Evolutionary conservation across 2,113 vertebrate species (phyloP), one percentile per base, ranked within the genome.

Genomic region (Morone saxatilis): DNA sequence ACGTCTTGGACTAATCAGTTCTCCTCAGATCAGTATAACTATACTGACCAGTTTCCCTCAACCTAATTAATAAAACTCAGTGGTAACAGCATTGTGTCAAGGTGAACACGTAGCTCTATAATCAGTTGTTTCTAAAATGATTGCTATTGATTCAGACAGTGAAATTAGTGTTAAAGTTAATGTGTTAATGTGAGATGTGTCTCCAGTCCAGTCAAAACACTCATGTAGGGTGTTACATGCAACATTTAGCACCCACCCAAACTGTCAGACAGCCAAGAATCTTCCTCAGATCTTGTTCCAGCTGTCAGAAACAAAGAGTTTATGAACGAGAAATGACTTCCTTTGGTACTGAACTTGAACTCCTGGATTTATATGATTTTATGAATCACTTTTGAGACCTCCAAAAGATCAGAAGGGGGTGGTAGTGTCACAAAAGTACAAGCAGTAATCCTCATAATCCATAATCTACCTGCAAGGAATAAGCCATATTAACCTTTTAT

Each of bases 361-460:
- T 45, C 4, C 41, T 63, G 41, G 36, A 45, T 67, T 72, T 5
- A 53, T 11, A 22, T 6, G 16, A 6, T 17, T 62, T 43, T n/a
- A 74, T 69, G 67, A 69, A 47, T 63, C 9, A 45, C 50, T n/a
- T 73, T 2, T 48, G 25, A 80, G 14, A 60, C 72, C 40, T 69
- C 41, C 17, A 57, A 59, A 77, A 57, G 10, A 77, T 68, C 43
- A 45, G 31, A 25, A 48, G 38, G n/a, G 6, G 48, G 31, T 74
- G 47, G 60, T 47, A 20, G 16, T 77, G 76, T 72, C 62, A n/a
- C 47, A 43, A 71, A 63, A 51, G 31, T 45, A 77, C 71, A 43
- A 68, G 54, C 8, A 4, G 45, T 76, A 76, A 72, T 87, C 81
- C 71, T 50, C 48, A 65, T 77, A 70, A 81, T 76, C 59, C 43